Percentiles rank a stretch among this genome's conserved stretches.
Evolutionary conservation across 1,140 invertebrate species (phyloP).

Genomic region (Drosophila nasuta): DNA sequence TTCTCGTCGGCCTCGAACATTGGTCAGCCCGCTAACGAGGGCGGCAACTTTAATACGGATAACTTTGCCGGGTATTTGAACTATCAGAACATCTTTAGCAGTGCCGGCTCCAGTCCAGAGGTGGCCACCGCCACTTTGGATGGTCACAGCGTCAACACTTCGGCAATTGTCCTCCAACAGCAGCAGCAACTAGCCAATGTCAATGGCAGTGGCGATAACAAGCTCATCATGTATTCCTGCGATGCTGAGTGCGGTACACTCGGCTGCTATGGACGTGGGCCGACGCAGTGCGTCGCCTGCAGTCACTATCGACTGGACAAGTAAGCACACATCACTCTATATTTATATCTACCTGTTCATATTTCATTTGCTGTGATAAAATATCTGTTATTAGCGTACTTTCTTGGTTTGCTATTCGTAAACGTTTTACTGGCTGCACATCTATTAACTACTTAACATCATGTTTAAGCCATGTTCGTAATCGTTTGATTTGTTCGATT

Average conservation of each 20-base stretch:
- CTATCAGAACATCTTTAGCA: constrained; percentile 89
- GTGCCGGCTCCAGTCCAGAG: constrained; percentile 89
- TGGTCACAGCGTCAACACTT: constrained; percentile 86
- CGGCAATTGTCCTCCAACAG: constrained; percentile 47
- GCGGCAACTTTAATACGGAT: constrained; percentile 87
- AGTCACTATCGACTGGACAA: constrained; percentile 92
- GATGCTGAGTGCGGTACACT: constrained; percentile 93
- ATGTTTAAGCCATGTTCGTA: no score
- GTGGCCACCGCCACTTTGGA: constrained; percentile 89
- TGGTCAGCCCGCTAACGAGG: constrained; percentile 72
- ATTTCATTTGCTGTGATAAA: no score
- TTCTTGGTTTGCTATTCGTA: no score
- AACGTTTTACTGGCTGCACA: no score
- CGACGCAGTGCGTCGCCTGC: constrained; percentile 92
- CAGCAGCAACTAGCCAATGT: constrained; percentile 81
- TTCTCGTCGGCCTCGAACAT: constrained; percentile 84
- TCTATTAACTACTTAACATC: no score
- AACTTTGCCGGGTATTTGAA: constrained; percentile 85
- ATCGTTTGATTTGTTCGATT: no score
- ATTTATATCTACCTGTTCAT: no score
- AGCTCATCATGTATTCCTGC: constrained; percentile 90
- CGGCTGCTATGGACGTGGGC: constrained; percentile 93
- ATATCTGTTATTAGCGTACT: no score
- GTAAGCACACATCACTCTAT: constrained; percentile 85
- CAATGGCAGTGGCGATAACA: constrained; percentile 86